phyloP scores from a whole-genome alignment of 1,140 invertebrate species.

The Musca domestica region DNA sequence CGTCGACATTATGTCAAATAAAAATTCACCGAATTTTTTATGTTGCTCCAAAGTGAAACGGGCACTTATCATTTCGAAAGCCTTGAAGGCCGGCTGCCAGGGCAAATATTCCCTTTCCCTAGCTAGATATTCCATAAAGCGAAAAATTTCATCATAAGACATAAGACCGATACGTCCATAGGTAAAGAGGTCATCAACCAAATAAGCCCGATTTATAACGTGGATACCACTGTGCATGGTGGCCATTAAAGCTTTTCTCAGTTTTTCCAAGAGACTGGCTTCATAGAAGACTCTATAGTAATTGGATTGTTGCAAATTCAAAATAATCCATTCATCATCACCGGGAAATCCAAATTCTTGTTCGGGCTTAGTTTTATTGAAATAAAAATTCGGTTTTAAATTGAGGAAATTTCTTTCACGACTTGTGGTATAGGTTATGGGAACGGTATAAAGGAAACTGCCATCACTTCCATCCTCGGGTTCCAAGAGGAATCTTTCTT shows the following conservation, averaged over 20 bases:
- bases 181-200: conserved; percentile 73
- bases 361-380: conserved; percentile 35
- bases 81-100: conserved; percentile 56
- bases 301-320: conserved; percentile 57
- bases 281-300: conserved; percentile 68
- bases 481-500: conserved; percentile 57
- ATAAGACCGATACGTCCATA: conserved; percentile 61
- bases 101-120: conserved; percentile 59
- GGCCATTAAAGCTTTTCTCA: conserved; percentile 52
- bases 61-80: conserved; percentile 29
- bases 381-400: conserved; percentile 56
- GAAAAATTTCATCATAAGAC: conserved; percentile 56
- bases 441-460: conserved; percentile 59
- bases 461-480: conserved; percentile 39
- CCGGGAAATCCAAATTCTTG: conserved; percentile 26
- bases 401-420: conserved; percentile 56
- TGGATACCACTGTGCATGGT: conserved; percentile 58
- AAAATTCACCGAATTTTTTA: conserved; percentile 32
- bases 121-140: conserved; percentile 56
- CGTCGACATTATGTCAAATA: conserved; percentile 27
- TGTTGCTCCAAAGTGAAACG: conserved; percentile 31
- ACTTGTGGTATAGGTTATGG: conserved; percentile 61
- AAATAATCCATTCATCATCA: conserved; percentile 49
- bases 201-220: conserved; percentile 70
- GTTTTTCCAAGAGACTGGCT: conserved; percentile 55